Base-by-base conservation (phyloP, 2,797 vertebrate species). In the Poeciliopsis infans region DNA sequence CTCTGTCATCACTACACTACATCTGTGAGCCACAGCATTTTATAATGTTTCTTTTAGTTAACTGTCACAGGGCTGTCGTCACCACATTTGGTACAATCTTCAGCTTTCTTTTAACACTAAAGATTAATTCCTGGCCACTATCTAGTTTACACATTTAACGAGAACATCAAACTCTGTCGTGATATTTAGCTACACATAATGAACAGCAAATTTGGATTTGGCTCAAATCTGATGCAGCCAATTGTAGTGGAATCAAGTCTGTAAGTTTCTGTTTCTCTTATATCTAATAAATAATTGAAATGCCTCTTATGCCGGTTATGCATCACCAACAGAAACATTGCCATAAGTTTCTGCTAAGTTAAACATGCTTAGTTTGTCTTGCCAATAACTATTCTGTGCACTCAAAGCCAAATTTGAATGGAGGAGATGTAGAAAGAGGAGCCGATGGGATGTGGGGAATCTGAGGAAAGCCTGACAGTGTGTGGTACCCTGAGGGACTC, bases 401-500 rank as follows among this genome's bases (percentile, higher is more conserved):
- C 81, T 80, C 81, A 79, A 79, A 77, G 79, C 64, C 83, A 74
- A 85, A 86, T 89, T 77, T 81, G 68, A 87, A 90, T 69, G 64
- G 47, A 83, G 46, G 49, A 79, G 73, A 72, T 46, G n/a, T 55
- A n/a, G 47, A 39, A 45, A 77, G 12, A 71, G 66, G 43, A 51
- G 71, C 8, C 16, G 2, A 16, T 49, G 11, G 43, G 18, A 33
- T 11, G 45, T 12, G n/a, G 53, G 33, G 69, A 79, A 75, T 88
- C 74, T 85, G 85, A 90, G 71, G 84, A 85, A 87, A 85, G 75
- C 74, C 85, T 90, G 90, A 93, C 91, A 93, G 85, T 88, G 86
- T 87, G 86, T 80, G 83, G 74, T 82, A 86, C 85, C 91, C 90
- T 79, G 74, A 84, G 93, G 92, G 91, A 90, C 84, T 83, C 84